Evolutionary conservation across 2,113 vertebrate genomes (phyloP), one percentile per base, ranked within the genome.

Genomic region (Lamprologus ornatipinnis): DNA sequence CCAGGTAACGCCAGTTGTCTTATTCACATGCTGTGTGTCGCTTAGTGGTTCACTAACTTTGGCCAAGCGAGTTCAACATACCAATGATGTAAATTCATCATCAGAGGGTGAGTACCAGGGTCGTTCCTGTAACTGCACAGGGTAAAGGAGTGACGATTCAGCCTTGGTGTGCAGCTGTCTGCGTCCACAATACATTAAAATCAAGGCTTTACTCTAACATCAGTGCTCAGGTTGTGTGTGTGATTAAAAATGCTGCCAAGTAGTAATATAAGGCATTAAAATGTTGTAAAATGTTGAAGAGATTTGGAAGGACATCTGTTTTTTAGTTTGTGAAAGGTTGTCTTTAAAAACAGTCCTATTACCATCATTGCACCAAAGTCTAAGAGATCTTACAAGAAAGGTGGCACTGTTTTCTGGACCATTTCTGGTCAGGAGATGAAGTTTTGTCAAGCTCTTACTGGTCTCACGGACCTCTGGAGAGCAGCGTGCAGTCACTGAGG

Each of bases 101-200:
- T 35, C 31, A 35, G 31, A 35, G 0, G 2, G 31, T 35, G 60
- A 60, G 58, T 0, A 60, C 0, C 58, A 60, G 15, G 58, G 58
- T 60, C 2, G 1, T 60, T 19, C 58, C 28, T 19, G 58, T 60
- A 19, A 0, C 58, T 33, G 58, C 58, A 7, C 57, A 17, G 8
- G 26, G 26, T 31, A 31, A 60, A 60, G 57, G 14, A 60, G 57
- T 6, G 26, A 60, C 26, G 7, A 17, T 0, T 0, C 14, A 31
- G 57, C 26, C 57, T 31, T 31, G 57, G 57, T 58, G 57, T 58
- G 2, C 57, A 17, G 57, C 14, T 31, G 14, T 60, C 57, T 60
- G 57, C 2, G 3, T 0, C 26, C 26, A 60, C 14, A 60, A 17
- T 31, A 60, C 57, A 31, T 31, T 60, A 60, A 1, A 31, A 60